Base-by-base conservation (phyloP, 2,113 vertebrate species). In the Osmerus eperlanus region DNA sequence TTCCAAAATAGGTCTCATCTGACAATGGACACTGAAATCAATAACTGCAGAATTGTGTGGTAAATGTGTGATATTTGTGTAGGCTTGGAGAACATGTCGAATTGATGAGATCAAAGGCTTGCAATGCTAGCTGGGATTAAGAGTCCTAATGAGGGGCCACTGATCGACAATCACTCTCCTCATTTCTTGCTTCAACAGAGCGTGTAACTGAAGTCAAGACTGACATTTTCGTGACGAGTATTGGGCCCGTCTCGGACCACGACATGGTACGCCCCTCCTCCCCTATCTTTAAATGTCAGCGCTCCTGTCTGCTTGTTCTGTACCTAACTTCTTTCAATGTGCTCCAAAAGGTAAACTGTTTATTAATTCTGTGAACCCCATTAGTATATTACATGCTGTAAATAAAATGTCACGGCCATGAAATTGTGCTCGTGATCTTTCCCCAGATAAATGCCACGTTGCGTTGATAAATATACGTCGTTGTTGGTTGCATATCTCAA, bases 201-300 rank as follows among this genome's bases (percentile, higher is more conserved):
- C 96, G 97, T 88, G 95, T 99, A 94, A 99, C 97, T n/a, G 96
- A 97, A 93, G 97, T 99, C 91, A 98, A 98, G 94, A 99, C 97
- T 79, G 96, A 99, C 92, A 99, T 99, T 93, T 99, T 99, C 62
- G 97, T 99, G 91, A 99, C 97, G 86, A 99, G 97, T 77, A 98
- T 99, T 63, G 97, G 97, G 76, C 97, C 97, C 0, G 97, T 99
- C 85, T 99, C 97, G 68, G 97, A 99, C 90, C 96, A 98, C 58
- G 97, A 99, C 83, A 99, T 99, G 97, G 97, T 99, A 93, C 93
- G 96, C 19, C 70, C 59, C 28, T 53, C 53, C 51, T 19, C 21
- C 52, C 28, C 76, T 67, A 28, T 55, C 25, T 77, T 70, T 84
- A 89, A 90, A 91, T 90, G 85, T 86, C 88, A 89, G 61, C 67